These are phyloP conservation scores for Stomatorhinus ivindoensis DNA, from an alignment of 2,113 vertebrate genomes.

Conservation along the genomic window DNA sequence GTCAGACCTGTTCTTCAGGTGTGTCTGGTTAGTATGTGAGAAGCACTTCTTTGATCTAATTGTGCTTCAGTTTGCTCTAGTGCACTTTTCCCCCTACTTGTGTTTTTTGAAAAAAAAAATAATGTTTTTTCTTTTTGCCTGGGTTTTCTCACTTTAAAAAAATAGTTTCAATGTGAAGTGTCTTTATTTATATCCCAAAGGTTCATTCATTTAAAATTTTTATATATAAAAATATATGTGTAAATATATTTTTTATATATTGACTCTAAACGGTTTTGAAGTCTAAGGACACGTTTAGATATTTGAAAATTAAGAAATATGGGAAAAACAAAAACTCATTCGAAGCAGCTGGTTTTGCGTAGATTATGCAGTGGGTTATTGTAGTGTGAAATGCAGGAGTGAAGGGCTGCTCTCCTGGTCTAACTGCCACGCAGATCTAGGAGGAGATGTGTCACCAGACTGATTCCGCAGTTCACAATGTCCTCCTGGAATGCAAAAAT, in stretches of 20 bases:
- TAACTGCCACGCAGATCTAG: slow-evolving; percentile 8
- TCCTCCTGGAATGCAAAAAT: background rate
- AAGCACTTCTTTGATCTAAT: background rate
- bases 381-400: slow-evolving; percentile 52
- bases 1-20: background rate
- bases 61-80: slow-evolving; percentile 49
- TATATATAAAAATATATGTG: slow-evolving; percentile 79
- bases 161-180: slow-evolving; percentile 58
- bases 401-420: slow-evolving; percentile 41
- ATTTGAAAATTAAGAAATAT: slow-evolving; percentile 1
- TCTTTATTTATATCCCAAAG: slow-evolving; percentile 73
- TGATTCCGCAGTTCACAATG: background rate
- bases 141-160: slow-evolving; percentile 27
- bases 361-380: slow-evolving; percentile 56
- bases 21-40: background rate
- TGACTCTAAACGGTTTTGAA: slow-evolving; percentile 69
- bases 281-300: slow-evolving; percentile 55
- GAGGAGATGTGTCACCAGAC: background rate
- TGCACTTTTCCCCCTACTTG: slow-evolving; percentile 68
- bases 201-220: slow-evolving; percentile 64
- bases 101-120: slow-evolving; percentile 55
- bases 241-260: slow-evolving; percentile 82
- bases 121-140: slow-evolving; percentile 60
- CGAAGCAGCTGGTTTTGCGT: slow-evolving; percentile 94
- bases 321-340: slow-evolving; percentile 23